Base-by-base conservation (phyloP, 37 sponge, comb jelly and placozoan species). In the Hexactinellida sp. region DNA sequence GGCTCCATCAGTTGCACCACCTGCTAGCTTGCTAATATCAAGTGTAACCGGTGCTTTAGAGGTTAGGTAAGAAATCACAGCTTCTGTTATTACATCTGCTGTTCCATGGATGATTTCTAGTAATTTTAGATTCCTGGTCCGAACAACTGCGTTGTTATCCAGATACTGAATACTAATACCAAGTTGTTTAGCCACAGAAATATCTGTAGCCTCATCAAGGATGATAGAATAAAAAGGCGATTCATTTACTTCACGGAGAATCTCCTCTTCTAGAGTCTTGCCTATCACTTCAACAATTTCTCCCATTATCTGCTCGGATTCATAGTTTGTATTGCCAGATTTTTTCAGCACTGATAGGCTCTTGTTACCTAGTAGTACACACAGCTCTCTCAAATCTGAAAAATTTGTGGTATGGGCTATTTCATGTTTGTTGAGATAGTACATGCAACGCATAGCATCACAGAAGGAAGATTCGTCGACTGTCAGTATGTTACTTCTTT, bases 361-460 rank as follows among this genome's bases (percentile, higher is more conserved):
- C 37, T 86, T 55, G 25, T 82, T 82, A 34, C 82, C 82, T 36
- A 37, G 82, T 82, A 35, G 82, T 35, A 82, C 25, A 47, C 82
- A 47, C 52, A 47, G 52, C 52, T 10, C 36, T 82, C 37, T 82
- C 63, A 86, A 9, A 1, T 7, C 37, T 1, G 36, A 19, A 82
- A 86, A 86, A 37, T 86, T 86, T 25, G 86, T 86, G 9, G 86
- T 86, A 55, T 86, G 86, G 24, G 86, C 86, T 25, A 86, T 86
- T 76, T 86, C 86, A 0, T 36, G 1, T 34, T 86, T 86, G 32
- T 63, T 55, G 36, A 86, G 76, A 82, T 28, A 86, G 86, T 55
- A 86, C 84, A 84, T 84, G 82, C 82, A 76, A 24, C 82, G 82
- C 82, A 76, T 34, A 34, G 37, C 38, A 36, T 84, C 38, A 25